These are phyloP conservation scores for Oligia latruncula DNA, from an alignment of 2,888 invertebrate species.

Conservation along the genomic window DNA sequence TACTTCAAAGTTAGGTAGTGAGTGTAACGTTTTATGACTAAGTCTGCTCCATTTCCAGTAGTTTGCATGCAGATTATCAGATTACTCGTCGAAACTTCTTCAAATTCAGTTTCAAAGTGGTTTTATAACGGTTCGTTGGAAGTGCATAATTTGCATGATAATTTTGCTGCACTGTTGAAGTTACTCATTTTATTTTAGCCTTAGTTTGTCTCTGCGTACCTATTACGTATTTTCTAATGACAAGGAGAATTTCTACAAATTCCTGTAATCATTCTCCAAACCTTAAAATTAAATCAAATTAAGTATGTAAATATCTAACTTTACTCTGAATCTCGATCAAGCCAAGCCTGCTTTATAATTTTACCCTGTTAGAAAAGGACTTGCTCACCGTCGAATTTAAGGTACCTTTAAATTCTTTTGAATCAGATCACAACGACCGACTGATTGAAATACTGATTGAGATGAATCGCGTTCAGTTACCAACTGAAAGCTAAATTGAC, in stretches of 20 bases:
- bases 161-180: conserved; percentile 20
- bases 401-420: conserved; percentile 29
- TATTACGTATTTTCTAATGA: no score
- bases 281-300: not conserved
- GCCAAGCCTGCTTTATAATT: not conserved
- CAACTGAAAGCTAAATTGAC: conserved; percentile 23
- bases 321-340: not conserved
- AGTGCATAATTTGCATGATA: conserved; percentile 41
- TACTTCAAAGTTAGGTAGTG: conserved; percentile 13
- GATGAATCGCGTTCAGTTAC: conserved; percentile 40
- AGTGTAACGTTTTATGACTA: conserved; percentile 40
- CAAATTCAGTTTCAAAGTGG: conserved; percentile 33
- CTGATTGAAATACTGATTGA: conserved; percentile 30
- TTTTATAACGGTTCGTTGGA: conserved; percentile 33
- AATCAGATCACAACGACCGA: conserved; percentile 21
- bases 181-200: not conserved
- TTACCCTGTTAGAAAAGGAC: conserved; percentile 6
- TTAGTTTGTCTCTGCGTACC: not conserved
- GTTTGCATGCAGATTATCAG: conserved; percentile 45
- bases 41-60: conserved; percentile 30
- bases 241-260: conserved; percentile 3
- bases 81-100: conserved; percentile 41
- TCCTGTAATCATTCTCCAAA: not conserved
- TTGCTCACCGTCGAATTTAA: not conserved
- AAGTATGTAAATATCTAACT: not conserved